Evolutionary conservation across 2,113 vertebrate species (phyloP), one percentile per base, ranked within the genome.

Genomic region (Cygnus buccinator): DNA sequence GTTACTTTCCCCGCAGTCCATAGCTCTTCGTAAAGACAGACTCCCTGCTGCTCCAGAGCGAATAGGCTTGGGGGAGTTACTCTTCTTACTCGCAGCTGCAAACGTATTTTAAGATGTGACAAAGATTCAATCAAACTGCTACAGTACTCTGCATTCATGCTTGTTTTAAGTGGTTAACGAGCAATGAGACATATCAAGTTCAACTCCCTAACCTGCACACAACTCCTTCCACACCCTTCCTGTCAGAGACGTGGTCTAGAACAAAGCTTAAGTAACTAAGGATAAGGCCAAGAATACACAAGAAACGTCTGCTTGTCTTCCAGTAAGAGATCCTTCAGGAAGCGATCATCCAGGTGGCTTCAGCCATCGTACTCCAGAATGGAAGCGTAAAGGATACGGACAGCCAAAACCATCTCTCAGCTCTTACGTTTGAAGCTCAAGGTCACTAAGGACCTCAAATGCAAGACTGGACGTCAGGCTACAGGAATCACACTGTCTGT

Each of bases 41-140:
- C 98, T 98, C 5, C 98, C 98, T 6, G 98, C 90, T 6, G 97
- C 96, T 89, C 98, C 96, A 3, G 97, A 96, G 41, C 98, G 97
- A 35, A 98, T 75, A 73, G 98, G 96, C 65, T 99, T 99, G 1
- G 98, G 97, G 4, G 98, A 99, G 84, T 95, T 87, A 57, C 97
- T 98, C 81, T 99, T 99, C 98, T 99, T 99, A 89, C 94, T 98
- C 61, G 95, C 91, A 97, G 98, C 98, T 99, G 94, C 78, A 97
- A 96, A 91, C 57, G 92, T 5, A 94, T 67, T 79, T 43, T 10
- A 88, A 84, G 21, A 59, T 46, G 17, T 57, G 78, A 84, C 10
- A 90, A 31, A 21, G 3, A n/a, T 35, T 61, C 46, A 77, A 61
- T 11, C 39, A 72, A 74, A 95, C 31, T 17, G 25, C 33, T 68